Percentiles rank a stretch among this genome's conserved stretches.
These are phyloP conservation scores for Diprion similis DNA, from an alignment of 1,140 invertebrate species.

Conservation along the genomic window DNA sequence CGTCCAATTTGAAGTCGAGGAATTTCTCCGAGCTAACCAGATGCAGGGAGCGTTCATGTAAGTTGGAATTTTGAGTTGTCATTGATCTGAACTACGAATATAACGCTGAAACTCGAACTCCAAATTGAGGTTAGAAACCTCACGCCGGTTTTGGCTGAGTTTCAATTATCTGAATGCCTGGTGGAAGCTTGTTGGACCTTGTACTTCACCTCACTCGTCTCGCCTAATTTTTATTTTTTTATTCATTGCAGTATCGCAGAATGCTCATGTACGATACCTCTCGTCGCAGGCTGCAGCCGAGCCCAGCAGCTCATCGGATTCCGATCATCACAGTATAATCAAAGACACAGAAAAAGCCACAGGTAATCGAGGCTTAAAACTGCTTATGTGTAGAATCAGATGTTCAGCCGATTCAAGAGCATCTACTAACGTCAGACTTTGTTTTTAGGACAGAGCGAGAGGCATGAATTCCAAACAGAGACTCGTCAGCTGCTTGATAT, in stretches of 20 bases:
- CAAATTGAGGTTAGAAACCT: conserved; percentile 12
- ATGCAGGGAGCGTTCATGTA: conserved; percentile 34
- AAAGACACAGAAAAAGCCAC: conserved; percentile 65
- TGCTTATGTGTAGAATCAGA: conserved; percentile 21
- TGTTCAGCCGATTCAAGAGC: neutral
- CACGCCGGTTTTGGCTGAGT: neutral
- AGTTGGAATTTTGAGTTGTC: conserved; percentile 7
- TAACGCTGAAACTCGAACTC: conserved; percentile 16
- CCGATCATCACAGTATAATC: conserved; percentile 62
- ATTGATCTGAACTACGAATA: neutral
- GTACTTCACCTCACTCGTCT: conserved; percentile 3
- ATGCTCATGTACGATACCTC: conserved; percentile 34
- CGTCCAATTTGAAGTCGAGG: conserved; percentile 31
- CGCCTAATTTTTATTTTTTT: conserved; percentile 16
- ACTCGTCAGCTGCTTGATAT: conserved; percentile 95
- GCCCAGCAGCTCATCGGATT: conserved; percentile 32
- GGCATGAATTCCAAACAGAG: conserved; percentile 94
- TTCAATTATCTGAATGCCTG: neutral
- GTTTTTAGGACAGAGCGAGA: conserved; percentile 57
- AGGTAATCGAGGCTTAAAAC: conserved; percentile 50
- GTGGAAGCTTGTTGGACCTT: neutral
- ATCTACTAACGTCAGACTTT: no score
- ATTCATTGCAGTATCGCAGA: conserved; percentile 27
- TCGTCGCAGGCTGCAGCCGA: conserved; percentile 49
- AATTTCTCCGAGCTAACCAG: conserved; percentile 26